phyloP scores from a whole-genome alignment of 2,113 vertebrate species.

The Morphnarchus princeps region DNA sequence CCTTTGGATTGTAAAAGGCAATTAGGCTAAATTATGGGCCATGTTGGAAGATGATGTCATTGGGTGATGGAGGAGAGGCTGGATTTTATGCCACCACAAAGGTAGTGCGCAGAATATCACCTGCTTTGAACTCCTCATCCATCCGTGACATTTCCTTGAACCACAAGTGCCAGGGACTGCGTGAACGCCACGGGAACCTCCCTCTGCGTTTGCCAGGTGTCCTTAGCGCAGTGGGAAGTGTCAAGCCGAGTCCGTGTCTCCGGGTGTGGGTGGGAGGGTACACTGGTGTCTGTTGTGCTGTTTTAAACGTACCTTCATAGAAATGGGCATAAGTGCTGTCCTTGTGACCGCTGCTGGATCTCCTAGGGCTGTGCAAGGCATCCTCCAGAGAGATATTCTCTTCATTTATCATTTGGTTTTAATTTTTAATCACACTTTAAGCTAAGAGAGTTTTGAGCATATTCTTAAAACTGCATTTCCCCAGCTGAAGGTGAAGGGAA shows the following conservation, averaged over 20 bases:
- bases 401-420: background rate
- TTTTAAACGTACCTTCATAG: background rate
- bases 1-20: slow-evolving; percentile 44
- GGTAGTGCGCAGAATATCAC: background rate
- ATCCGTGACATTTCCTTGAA: slow-evolving; percentile 4
- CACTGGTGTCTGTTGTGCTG: background rate
- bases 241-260: background rate
- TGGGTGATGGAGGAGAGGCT: background rate
- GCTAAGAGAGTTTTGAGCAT: background rate
- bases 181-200: background rate
- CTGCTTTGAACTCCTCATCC: slow-evolving; percentile 5
- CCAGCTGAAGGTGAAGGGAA: background rate
- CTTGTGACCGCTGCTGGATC: background rate
- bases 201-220: background rate
- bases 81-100: background rate
- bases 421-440: background rate
- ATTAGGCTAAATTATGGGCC: slow-evolving; percentile 12
- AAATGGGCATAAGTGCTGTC: background rate
- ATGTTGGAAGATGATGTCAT: slow-evolving; percentile 23
- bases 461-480: slow-evolving; percentile 20
- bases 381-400: slow-evolving; percentile 4
- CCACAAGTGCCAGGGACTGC: background rate
- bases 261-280: background rate
- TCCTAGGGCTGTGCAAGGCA: background rate
- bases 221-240: background rate